These are phyloP conservation scores for Idaea biselata DNA, from an alignment of 2,888 invertebrate species.

Conservation along the genomic window DNA sequence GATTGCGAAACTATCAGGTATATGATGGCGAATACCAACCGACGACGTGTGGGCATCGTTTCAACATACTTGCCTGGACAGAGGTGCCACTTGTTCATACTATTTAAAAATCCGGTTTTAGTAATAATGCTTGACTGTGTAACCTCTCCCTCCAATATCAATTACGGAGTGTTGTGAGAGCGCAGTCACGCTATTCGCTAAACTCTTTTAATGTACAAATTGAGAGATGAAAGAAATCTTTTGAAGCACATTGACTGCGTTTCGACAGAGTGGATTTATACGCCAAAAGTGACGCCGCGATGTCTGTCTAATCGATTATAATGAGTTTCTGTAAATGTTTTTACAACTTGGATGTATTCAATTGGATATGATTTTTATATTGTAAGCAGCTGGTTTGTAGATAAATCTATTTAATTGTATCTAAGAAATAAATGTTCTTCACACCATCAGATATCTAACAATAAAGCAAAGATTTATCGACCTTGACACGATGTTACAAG, in stretches of 20 bases:
- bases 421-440: conserved; percentile 18
- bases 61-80: conserved; percentile 63
- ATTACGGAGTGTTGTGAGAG: conserved; percentile 30
- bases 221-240: conserved; percentile 15
- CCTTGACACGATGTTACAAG: conserved; percentile 61
- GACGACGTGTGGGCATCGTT: conserved; percentile 69
- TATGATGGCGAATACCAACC: conserved; percentile 73
- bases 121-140: conserved; percentile 40
- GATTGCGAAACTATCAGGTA: conserved; percentile 67
- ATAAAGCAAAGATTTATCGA: conserved; percentile 37
- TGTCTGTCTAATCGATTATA: background rate
- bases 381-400: no score
- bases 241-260: conserved; percentile 5
- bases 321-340: background rate
- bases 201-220: conserved; percentile 17
- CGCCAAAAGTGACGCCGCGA: background rate
- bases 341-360: conserved; percentile 11
- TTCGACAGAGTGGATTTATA: background rate
- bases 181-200: conserved; percentile 30
- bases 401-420: background rate
- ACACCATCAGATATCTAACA: conserved; percentile 29
- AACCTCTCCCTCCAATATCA: conserved; percentile 40
- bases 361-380: conserved; percentile 8
- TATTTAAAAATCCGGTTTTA: conserved; percentile 52
- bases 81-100: conserved; percentile 47